Evolutionary conservation across 2,888 invertebrate genomes (phyloP), one percentile per base, ranked within the genome.

Genomic region (Caenorhabditis plicata): DNA sequence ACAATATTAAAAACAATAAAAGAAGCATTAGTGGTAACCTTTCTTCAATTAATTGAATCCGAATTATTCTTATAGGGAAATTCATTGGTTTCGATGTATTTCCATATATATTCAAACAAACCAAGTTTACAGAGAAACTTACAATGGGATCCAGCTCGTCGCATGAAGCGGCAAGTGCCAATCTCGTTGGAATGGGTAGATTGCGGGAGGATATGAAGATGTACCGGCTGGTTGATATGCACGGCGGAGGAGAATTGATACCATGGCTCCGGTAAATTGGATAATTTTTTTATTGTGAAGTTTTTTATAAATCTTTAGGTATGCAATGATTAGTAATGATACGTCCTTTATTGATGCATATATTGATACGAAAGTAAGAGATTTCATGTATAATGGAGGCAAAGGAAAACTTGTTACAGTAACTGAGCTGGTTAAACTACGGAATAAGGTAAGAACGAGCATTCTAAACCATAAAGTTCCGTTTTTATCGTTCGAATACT

Each of bases 381-480:
- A 91, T 1, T 93, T 91, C 82, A 84, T 96, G 20, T 95, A 95
- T 83, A 92, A 94, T 81, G 90, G 88, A 80, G 96, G 96, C 3
- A 87, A 88, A 73, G 95, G 96, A 0, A 88, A 90, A 53, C 89
- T 91, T 82, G 88, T 95, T 74, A 91, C 92, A 0, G 88, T 94
- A 71, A 88, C 90, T 0, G 90, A 92, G 79, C 83, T 96, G 49
- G 92, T 95, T 3, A 85, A 92, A 48, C 83, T 90, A 47, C 85
- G 94, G 67, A 77, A 77, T 50, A 73, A 77, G 58, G 68, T 64
- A 13, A 22, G n/a, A n/a, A n/a, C n/a, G n/a, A n/a, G n/a, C n/a
- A n/a, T n/a, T n/a, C n/a, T n/a, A n/a, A n/a, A n/a, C n/a, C n/a
- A n/a, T n/a, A n/a, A n/a, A n/a, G n/a, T n/a, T n/a, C n/a, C n/a